Conservation (phyloP, 2,797 vertebrate species). For the Coreius guichenoti region DNA sequence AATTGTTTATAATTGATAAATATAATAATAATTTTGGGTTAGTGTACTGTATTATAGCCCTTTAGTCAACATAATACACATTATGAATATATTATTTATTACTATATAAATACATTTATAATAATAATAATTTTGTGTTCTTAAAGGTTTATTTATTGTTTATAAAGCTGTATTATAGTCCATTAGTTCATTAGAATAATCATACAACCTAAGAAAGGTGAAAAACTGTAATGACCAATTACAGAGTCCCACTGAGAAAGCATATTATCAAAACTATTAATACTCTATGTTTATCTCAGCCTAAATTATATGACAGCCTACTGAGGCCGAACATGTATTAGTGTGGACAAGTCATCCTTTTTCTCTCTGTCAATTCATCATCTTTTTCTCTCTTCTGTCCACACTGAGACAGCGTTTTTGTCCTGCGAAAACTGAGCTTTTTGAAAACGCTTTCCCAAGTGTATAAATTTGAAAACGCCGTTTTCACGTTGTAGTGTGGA, state of each 20-base stretch:
- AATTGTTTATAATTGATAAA: not conserved
- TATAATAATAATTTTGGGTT: not conserved
- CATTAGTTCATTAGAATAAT: not conserved
- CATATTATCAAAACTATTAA: not conserved
- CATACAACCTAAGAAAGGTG: not conserved
- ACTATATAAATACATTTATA: not conserved
- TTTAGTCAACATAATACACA: not conserved
- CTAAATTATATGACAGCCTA: not conserved
- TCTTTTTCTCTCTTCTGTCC: too few relatives aligned
- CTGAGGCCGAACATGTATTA: too few relatives aligned
- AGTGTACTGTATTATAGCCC: not conserved
- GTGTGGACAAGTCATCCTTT: too few relatives aligned
- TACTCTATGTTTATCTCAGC: not conserved
- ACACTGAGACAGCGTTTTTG: too few relatives aligned
- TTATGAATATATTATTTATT: not conserved
- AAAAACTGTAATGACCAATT: not conserved
- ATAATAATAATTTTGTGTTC: not conserved
- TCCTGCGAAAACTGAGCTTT: too few relatives aligned
- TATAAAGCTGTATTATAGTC: not conserved
- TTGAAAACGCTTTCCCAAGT: too few relatives aligned
- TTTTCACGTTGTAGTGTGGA: too few relatives aligned
- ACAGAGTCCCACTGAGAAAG: not conserved
- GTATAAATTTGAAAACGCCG: too few relatives aligned
- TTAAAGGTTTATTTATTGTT: not conserved
- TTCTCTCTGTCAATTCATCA: too few relatives aligned